Conservation (phyloP, 2,888 invertebrate genomes). For the Caenorhabditis sp. region DNA sequence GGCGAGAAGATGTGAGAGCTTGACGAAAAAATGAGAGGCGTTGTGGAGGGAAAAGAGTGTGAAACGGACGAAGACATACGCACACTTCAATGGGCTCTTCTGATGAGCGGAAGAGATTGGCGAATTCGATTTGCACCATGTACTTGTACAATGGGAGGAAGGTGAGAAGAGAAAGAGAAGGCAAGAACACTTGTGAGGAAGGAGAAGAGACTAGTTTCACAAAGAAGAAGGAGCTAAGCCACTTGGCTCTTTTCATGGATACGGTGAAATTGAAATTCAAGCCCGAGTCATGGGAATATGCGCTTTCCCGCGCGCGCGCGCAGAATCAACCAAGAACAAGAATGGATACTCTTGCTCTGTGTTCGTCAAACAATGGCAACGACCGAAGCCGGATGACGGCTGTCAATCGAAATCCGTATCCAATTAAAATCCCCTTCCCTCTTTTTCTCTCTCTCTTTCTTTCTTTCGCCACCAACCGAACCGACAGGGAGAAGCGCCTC, state of each 20-base stretch:
- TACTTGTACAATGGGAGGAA: slow-evolving; percentile 44
- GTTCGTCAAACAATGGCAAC: slow-evolving; percentile 58
- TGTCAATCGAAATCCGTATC: slow-evolving; percentile 64
- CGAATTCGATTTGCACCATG: slow-evolving; percentile 54
- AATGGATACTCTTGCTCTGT: slow-evolving; percentile 47
- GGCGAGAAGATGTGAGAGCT: slow-evolving; percentile 35
- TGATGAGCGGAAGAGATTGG: slow-evolving; percentile 61
- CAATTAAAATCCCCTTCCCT: slow-evolving; percentile 44
- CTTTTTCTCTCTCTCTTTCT: too few relatives aligned
- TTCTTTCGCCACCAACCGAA: slow-evolving; percentile 15
- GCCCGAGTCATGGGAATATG: slow-evolving; percentile 47
- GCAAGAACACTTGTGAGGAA: slow-evolving; percentile 36
- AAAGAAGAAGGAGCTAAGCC: slow-evolving; percentile 11
- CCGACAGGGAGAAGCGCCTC: slow-evolving; percentile 16
- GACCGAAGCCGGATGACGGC: slow-evolving; percentile 47
- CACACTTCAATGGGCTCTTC: slow-evolving; percentile 58
- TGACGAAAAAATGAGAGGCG: slow-evolving; percentile 27
- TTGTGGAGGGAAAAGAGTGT: slow-evolving; percentile 30
- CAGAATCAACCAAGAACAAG: slow-evolving; percentile 22
- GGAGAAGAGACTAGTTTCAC: not conserved
- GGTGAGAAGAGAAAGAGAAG: not conserved
- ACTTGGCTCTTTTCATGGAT: slow-evolving; percentile 31
- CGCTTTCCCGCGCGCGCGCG: slow-evolving; percentile 32
- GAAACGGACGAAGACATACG: slow-evolving; percentile 39
- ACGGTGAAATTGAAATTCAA: slow-evolving; percentile 59